Percentiles rank a stretch among this genome's conserved stretches.
These are phyloP conservation scores for Penaeus chinensis DNA, from an alignment of 1,140 invertebrate genomes.

Conservation along the genomic window DNA sequence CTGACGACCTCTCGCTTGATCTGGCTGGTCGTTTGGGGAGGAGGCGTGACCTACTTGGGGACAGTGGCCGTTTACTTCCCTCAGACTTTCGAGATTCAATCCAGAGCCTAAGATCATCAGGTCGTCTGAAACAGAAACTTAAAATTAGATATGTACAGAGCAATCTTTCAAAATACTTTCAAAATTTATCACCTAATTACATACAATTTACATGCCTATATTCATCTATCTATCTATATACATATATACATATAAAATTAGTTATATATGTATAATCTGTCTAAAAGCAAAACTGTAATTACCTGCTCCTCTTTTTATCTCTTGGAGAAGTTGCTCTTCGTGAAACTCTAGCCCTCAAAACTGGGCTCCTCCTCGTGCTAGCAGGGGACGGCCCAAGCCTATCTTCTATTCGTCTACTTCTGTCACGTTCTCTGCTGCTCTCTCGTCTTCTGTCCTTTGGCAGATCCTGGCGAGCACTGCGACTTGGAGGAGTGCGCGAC, in stretches of 20 bases:
- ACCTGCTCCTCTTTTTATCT: conserved; percentile 37
- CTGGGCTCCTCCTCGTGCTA: conserved; percentile 34
- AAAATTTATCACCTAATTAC: neutral
- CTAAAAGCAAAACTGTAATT: neutral
- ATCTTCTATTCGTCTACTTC: conserved; percentile 41
- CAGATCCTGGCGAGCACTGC: conserved; percentile 19
- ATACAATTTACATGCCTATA: neutral
- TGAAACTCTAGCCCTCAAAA: conserved; percentile 12
- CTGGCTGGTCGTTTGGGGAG: conserved; percentile 14
- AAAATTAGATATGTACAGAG: neutral
- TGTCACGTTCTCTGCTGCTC: conserved; percentile 34
- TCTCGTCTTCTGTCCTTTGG: conserved; percentile 34
- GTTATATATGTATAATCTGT: neutral
- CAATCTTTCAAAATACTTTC: neutral
- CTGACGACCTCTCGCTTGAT: conserved; percentile 40
- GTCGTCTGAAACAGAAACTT: neutral
- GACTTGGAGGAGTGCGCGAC: neutral
- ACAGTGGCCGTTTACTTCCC: conserved; percentile 20
- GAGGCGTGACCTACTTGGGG: conserved; percentile 27
- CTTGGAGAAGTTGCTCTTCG: conserved; percentile 33
- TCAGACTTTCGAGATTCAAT: conserved; percentile 50
- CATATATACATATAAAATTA: neutral
- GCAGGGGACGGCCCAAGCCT: conserved; percentile 29
- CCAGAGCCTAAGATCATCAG: conserved; percentile 46
- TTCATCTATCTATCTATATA: neutral